Evolutionary conservation across 2,113 vertebrate genomes (phyloP), one percentile per base, ranked within the genome.

Genomic region (Galeopterus variegatus): DNA sequence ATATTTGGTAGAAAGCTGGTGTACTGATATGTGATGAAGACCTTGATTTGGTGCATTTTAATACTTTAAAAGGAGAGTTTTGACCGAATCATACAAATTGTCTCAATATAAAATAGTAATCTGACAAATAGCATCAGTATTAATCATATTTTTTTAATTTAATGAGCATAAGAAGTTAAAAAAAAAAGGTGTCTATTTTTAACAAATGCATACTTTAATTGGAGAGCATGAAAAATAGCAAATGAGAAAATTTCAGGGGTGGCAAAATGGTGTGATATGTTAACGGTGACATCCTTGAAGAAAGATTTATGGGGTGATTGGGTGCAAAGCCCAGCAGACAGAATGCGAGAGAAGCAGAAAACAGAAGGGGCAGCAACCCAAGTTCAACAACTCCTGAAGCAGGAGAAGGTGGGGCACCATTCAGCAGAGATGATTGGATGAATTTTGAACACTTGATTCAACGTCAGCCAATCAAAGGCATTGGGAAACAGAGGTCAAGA

Each of bases 371-470:
- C 73, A 41, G 41, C 31, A n/a, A 31, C 21, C 21, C 14, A 84
- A 50, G 48, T 8, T 60, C 24, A 62, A 31, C 14, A 18, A 24
- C 33, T 45, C 26, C 41, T 13, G 2, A n/a, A 76, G 31, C 56
- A n/a, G 4, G 41, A n/a, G 41, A 67, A 2, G 12, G 5, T 0
- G 1, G 24, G 19, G 45, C 33, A 14, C 65, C 8, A 1, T 31
- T 52, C 24, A 41, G 48, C 13, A 23, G 50, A 84, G 31, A 31
- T n/a, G 13, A 31, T 1, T 23, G 50, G 52, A 48, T n/a, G 9
- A 52, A 3, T 28, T 91, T 80, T 77, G 52, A 52, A 90, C 18
- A 26, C 15, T 5, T 89, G 65, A 45, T 31, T 94, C 41, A 62
- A 48, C 64, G 19, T 65, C 41, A 83, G 62, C n/a, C 79, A 75